These are phyloP conservation scores for Thalpophila matura DNA, from an alignment of 2,888 invertebrate genomes.

Conservation along the genomic window DNA sequence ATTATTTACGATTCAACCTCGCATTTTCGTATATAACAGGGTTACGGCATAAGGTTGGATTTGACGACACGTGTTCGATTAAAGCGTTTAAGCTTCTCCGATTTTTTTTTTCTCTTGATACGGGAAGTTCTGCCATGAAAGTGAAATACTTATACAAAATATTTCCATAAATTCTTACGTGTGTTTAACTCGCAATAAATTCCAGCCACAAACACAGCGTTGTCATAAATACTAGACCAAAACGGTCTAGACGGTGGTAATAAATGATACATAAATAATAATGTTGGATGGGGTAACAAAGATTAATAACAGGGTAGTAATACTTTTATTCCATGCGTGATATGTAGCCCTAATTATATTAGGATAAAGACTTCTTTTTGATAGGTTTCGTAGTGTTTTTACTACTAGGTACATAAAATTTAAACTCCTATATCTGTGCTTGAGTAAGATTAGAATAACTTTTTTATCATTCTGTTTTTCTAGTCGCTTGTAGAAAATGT, in stretches of 20 bases:
- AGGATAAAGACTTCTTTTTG: not conserved
- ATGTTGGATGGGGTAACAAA: not conserved
- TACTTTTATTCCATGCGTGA: conserved; percentile 8
- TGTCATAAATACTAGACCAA: not conserved
- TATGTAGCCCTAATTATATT: not conserved
- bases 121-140: not conserved
- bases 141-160: not conserved
- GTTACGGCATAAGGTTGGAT: too few relatives aligned
- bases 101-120: too few relatives aligned
- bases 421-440: too few relatives aligned
- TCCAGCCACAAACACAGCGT: not conserved
- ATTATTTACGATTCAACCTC: too few relatives aligned
- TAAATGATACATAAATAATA: conserved; percentile 23
- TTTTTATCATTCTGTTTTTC: too few relatives aligned
- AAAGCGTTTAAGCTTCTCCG: not conserved
- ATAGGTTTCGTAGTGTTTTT: too few relatives aligned
- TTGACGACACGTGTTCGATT: too few relatives aligned
- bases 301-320: conserved; percentile 27
- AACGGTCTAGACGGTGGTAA: conserved; percentile 1
- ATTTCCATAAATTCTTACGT: not conserved
- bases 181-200: not conserved
- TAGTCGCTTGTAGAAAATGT: too few relatives aligned
- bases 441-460: too few relatives aligned
- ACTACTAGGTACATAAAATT: too few relatives aligned
- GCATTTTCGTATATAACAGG: too few relatives aligned